Evolutionary conservation across 2,113 vertebrate genomes (phyloP).

Genomic region (Pteropus alecto): DNA sequence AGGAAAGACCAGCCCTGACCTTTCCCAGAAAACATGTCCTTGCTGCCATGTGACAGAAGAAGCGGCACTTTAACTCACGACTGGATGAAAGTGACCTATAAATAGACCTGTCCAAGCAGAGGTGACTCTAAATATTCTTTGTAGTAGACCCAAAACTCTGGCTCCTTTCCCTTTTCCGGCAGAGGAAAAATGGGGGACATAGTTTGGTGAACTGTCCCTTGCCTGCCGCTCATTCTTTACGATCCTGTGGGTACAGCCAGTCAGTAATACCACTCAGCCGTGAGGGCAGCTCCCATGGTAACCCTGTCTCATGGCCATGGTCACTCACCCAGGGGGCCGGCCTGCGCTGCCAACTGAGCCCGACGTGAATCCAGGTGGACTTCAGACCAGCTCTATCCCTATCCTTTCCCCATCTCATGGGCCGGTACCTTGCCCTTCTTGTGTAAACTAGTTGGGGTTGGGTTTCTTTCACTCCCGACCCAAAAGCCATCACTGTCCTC

Average conservation of each 20-base stretch:
- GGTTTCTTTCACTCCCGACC: neutral
- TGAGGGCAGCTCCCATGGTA: neutral
- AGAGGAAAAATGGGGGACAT: neutral
- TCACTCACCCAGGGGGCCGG: neutral
- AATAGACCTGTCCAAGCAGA: constrained; percentile 24
- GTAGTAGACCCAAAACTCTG: neutral
- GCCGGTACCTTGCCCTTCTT: neutral
- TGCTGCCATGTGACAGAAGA: constrained; percentile 38
- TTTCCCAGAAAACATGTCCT: constrained; percentile 67
- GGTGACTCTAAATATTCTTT: constrained; percentile 17
- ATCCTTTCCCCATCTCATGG: neutral
- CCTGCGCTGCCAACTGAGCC: neutral
- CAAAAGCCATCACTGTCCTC: neutral
- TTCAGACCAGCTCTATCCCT: neutral
- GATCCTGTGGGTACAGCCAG: neutral
- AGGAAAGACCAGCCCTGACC: constrained; percentile 53
- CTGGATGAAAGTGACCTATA: constrained; percentile 5
- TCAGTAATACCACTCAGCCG: neutral
- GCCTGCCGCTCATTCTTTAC: accelerated
- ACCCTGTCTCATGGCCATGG: neutral
- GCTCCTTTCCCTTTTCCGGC: neutral
- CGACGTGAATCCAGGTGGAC: neutral
- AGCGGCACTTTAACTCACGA: neutral
- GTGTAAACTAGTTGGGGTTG: neutral
- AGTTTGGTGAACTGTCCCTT: neutral